Conservation (phyloP, 2,113 vertebrate genomes). For the Bos javanicus region DNA sequence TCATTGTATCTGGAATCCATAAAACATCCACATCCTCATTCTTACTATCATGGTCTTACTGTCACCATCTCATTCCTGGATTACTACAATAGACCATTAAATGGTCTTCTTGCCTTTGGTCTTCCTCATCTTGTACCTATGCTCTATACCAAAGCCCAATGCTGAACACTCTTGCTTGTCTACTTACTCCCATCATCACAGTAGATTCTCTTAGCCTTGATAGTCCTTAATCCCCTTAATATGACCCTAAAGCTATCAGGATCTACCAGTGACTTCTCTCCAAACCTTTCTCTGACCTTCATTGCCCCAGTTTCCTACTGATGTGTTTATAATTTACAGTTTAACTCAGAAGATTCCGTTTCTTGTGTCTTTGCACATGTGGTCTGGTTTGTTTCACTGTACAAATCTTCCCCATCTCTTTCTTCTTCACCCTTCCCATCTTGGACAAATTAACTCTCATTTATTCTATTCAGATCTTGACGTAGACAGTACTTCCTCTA, state of each 20-base stretch:
- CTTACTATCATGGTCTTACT: neutral
- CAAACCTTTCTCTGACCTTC: neutral
- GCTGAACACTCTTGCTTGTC: neutral
- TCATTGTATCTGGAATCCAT: neutral
- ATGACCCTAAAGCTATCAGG: neutral
- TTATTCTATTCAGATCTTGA: neutral
- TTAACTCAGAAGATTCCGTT: neutral
- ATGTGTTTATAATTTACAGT: neutral
- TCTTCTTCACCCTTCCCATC: neutral
- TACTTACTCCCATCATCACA: neutral
- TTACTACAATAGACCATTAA: neutral
- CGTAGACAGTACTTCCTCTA: neutral
- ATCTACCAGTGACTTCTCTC: neutral
- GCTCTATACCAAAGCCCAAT: neutral
- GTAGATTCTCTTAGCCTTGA: neutral
- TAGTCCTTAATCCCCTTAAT: neutral
- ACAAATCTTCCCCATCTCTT: neutral
- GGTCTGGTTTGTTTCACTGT: neutral
- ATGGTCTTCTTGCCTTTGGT: neutral
- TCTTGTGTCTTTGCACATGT: neutral
- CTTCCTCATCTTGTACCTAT: neutral
- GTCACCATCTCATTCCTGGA: neutral
- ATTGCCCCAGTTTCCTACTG: neutral
- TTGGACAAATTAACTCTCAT: neutral
- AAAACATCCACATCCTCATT: neutral